Base-by-base conservation (phyloP, 2,113 vertebrate species). In the Nerophis lumbriciformis region DNA sequence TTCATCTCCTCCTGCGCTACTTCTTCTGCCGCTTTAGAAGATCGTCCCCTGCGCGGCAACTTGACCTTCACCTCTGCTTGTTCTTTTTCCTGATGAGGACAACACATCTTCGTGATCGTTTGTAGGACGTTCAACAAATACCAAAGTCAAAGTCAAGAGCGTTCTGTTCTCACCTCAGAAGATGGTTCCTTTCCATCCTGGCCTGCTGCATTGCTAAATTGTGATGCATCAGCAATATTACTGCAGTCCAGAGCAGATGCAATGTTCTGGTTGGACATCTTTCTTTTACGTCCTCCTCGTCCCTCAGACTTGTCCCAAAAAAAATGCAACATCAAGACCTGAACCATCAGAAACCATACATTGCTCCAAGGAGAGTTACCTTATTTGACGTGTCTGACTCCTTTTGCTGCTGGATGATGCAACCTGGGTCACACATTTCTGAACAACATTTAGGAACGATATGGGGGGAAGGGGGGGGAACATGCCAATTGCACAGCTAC, bases 21-120 rank as follows among this genome's bases (percentile, higher is more conserved):
- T 21, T 85, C 79, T 11, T 75, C 73, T 0, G 15, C 14, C 12
- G 53, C 21, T 75, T 50, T 82, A 11, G 83, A 75, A 7, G 81
- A 77, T 51, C 76, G 80, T 66, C 81, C 79, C 59, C 82, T 73
- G 37, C 76, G 80, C n/a, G 73, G 80, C 1, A 65, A 65, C 80
- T 70, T 81, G 39, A 72, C 66, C n/a, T 80, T 87, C 2, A 52
- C 12, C 10, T 11, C 42, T 0, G 9, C 56, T 8, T 63, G 51
- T 12, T 83, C 86, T 0, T 72, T 28, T n/a, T 89, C 82, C 75
- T 85, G 58, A 48, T 45, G 15, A 10, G 53, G 44, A 39, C 14
- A 45, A 12, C 10, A 45, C 2, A 11, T 11, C 42, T 45, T 28
- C 28, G 28, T 28, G 28, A 28, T 2, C 28, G 4, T 28, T 28